Evolutionary conservation across 2,113 vertebrate species (phyloP).

Genomic region (Coreoperca whiteheadi): DNA sequence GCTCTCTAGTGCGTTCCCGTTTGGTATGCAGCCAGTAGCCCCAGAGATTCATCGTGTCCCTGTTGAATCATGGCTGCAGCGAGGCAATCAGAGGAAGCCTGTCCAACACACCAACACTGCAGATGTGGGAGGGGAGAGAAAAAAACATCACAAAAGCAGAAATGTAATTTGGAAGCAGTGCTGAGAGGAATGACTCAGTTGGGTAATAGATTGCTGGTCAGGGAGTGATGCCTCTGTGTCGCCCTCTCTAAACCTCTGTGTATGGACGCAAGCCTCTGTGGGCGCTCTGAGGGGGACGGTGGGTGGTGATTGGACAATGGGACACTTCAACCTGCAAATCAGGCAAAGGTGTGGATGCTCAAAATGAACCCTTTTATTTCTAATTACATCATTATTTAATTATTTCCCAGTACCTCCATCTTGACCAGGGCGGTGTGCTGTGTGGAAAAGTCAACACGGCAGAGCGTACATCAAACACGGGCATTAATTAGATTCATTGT

Average conservation of each 20-base stretch:
- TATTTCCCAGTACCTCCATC: constrained; percentile 17
- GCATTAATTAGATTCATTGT: constrained; percentile 36
- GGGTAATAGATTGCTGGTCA: constrained; percentile 61
- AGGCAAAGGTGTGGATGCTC: background rate
- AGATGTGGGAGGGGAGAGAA: constrained; percentile 28
- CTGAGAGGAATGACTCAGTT: constrained; percentile 56
- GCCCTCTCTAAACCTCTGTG: background rate
- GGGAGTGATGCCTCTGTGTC: constrained; percentile 23
- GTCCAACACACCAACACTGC: constrained; percentile 20
- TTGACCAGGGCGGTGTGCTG: constrained; percentile 26
- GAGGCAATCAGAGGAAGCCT: constrained; percentile 63
- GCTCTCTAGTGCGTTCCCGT: constrained; percentile 26
- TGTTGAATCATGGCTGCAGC: constrained; percentile 49
- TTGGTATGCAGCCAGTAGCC: constrained; percentile 68
- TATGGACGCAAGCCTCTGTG: constrained; percentile 31
- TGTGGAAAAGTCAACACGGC: constrained; percentile 54
- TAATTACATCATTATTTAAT: constrained; percentile 32
- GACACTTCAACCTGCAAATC: constrained; percentile 6
- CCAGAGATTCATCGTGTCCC: constrained; percentile 42
- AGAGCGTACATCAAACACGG: constrained; percentile 30
- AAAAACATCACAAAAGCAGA: constrained; percentile 44
- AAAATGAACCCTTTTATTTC: background rate
- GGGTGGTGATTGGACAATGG: constrained; percentile 18
- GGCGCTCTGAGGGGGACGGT: constrained; percentile 5
- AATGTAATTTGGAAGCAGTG: constrained; percentile 67